Conservation (phyloP, 2,113 vertebrate species). For the Alexandromys fortis region DNA sequence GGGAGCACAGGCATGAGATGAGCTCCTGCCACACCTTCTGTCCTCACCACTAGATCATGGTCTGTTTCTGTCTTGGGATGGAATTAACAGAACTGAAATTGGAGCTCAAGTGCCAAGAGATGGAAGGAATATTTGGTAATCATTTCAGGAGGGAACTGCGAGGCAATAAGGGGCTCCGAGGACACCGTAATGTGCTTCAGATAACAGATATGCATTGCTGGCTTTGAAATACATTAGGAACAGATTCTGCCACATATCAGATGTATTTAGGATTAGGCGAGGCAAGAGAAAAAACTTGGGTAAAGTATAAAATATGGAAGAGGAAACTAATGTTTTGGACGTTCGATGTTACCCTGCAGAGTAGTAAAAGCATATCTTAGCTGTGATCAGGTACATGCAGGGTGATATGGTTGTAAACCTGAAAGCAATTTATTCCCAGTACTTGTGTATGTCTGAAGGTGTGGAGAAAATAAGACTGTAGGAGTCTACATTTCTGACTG, state of each 20-base stretch:
- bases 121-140: conserved; percentile 65
- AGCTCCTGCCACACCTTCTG: conserved; percentile 58
- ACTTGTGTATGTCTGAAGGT: neutral
- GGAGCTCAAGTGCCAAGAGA: conserved; percentile 60
- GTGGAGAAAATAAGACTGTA: neutral
- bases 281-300: neutral
- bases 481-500: neutral
- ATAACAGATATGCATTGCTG: conserved; percentile 51
- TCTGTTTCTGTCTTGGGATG: conserved; percentile 64
- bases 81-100: conserved; percentile 65
- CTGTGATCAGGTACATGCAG: neutral
- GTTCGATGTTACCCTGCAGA: neutral
- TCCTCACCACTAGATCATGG: conserved; percentile 63
- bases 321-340: conserved; percentile 9
- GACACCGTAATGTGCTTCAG: neutral
- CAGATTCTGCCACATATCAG: neutral
- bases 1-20: conserved; percentile 44
- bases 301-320: conserved; percentile 13
- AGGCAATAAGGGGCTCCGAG: conserved; percentile 44
- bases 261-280: neutral
- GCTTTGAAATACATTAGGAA: conserved; percentile 47
- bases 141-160: conserved; percentile 65
- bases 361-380: neutral
- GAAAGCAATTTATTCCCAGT: neutral
- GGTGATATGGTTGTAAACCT: neutral